Conservation (phyloP, 2,113 vertebrate species). For the Sardina pilchardus region DNA sequence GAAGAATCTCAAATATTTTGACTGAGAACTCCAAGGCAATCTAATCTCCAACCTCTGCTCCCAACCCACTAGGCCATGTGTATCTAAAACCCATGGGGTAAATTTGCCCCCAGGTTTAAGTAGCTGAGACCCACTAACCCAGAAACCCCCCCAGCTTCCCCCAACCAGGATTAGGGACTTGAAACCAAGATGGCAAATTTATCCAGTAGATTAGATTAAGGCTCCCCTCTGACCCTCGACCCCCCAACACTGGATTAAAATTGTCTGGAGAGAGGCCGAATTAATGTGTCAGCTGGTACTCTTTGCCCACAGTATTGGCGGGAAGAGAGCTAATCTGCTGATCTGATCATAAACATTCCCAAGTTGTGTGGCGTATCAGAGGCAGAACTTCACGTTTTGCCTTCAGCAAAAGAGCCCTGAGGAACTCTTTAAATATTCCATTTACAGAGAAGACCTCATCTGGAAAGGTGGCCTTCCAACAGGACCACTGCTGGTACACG, state of each 20-base stretch:
- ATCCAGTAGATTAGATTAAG: conserved; percentile 54
- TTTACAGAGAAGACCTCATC: not conserved
- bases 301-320: conserved; percentile 13
- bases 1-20: not conserved
- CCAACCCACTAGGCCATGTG: not conserved
- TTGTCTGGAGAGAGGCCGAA: conserved; percentile 31
- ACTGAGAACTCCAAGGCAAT: not conserved
- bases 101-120: not conserved
- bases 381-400: not conserved
- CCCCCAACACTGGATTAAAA: conserved; percentile 52
- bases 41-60: not conserved
- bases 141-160: not conserved
- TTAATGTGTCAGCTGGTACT: conserved; percentile 24
- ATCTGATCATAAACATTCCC: not conserved
- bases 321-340: conserved; percentile 19
- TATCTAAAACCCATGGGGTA: not conserved
- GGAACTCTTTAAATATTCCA: not conserved
- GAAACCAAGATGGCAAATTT: conserved; percentile 50
- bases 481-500: conserved; percentile 16
- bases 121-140: not conserved
- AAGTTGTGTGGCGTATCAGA: not conserved
- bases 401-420: not conserved
- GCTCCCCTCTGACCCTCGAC: conserved; percentile 31
- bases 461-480: not conserved
- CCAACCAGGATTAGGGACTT: conserved; percentile 50